Evolutionary conservation across 2,888 invertebrate species (phyloP), one percentile per base, ranked within the genome.

Genomic region (Blastobasis adustella): DNA sequence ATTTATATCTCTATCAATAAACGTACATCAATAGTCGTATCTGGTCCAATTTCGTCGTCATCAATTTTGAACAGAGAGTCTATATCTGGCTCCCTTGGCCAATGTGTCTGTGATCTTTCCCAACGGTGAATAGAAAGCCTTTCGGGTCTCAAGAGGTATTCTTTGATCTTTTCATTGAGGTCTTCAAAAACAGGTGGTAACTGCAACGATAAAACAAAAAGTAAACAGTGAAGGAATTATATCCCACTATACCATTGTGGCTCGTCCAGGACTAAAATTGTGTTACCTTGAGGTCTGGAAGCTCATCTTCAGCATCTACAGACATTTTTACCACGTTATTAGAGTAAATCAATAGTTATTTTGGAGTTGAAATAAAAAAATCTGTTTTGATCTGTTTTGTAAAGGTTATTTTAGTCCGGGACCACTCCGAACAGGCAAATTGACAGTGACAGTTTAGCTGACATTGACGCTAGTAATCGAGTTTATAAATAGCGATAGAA

Each of bases 61-160:
- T 84, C 78, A 45, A 71, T 90, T 87, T 69, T 77, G 79, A 71
- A 90, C 63, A 66, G 90, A 67, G 90, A 87, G 50, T 87, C 71
- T 23, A 91, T 71, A 65, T 92, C 78, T 0, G 89, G 78, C 56
- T 89, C 72, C 53, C 92, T 76, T 23, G 90, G 85, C 91, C 92
- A 93, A 66, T 91, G 93, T 67, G 90, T 90, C 65, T 95, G 94
- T 23, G 91, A 91, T 61, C 89, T 89, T 67, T 93, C 91, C 77
- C 92, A 90, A 61, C 92, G 89, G 75, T 95, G 94, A 58, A 95
- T 93, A 0, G 94, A 92, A 46, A 95, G 80, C 55, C 90, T 89
- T 64, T 95, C 94, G 2, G 93, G 92, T 63, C 91, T 90, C 50
- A 92, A 78, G 42, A 95, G 79, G 61, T 93, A 94, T 49, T 91